These are phyloP conservation scores for Pantherophis guttatus DNA, from an alignment of 2,113 vertebrate species.

Conservation along the genomic window DNA sequence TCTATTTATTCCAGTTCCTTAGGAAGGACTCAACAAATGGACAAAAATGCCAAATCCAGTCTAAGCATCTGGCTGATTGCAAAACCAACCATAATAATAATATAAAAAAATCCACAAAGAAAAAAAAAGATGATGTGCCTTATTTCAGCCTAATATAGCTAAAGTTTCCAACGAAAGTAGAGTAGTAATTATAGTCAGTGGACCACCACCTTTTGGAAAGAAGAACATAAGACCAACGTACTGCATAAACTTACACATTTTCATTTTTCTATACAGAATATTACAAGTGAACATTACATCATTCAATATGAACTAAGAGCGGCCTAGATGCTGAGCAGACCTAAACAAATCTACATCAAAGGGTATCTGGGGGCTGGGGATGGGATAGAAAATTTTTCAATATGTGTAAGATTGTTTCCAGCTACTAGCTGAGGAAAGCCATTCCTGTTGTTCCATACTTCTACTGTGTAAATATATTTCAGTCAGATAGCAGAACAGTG, in stretches of 20 bases:
- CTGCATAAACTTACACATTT: slow-evolving; percentile 80
- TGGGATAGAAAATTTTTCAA: slow-evolving; percentile 62
- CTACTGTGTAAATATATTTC: slow-evolving; percentile 39
- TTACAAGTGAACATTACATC: slow-evolving; percentile 79
- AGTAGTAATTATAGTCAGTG: not conserved
- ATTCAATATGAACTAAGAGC: slow-evolving; percentile 71
- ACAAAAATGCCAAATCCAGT: not conserved
- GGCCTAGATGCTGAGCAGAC: slow-evolving; percentile 62
- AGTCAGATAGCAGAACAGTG: slow-evolving; percentile 38
- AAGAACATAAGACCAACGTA: slow-evolving; percentile 77
- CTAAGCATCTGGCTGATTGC: not conserved
- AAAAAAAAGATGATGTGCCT: not conserved
- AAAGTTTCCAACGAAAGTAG: not conserved
- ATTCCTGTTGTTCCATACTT: slow-evolving; percentile 35
- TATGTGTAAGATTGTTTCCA: slow-evolving; percentile 41
- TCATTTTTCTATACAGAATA: slow-evolving; percentile 78
- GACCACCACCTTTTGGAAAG: slow-evolving; percentile 48
- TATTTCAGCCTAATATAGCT: not conserved
- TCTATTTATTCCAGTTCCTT: not conserved
- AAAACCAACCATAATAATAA: not conserved
- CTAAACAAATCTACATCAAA: slow-evolving; percentile 62
- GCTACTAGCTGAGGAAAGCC: slow-evolving; percentile 38
- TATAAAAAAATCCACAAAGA: not conserved
- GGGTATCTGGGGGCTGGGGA: not conserved
- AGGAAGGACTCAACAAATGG: not conserved